phyloP scores from a whole-genome alignment of 1,140 invertebrate genomes.

The Adoxophyes honmai region DNA sequence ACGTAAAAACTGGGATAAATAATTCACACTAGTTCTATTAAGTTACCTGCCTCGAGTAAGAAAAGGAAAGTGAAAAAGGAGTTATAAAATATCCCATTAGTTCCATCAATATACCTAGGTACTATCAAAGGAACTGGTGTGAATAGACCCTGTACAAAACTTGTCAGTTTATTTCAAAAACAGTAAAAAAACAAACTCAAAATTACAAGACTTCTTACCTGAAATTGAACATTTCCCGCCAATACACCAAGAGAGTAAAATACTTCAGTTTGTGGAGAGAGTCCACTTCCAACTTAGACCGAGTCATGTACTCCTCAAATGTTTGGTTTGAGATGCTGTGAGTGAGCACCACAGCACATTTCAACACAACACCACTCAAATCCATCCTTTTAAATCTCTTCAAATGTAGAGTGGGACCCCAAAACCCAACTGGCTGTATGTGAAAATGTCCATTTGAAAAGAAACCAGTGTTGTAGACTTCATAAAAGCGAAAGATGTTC shows the following conservation, averaged over 20 bases:
- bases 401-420: constrained; percentile 33
- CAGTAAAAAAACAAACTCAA: too few species aligned
- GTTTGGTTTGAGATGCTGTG: constrained; percentile 71
- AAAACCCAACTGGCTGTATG: constrained; percentile 34
- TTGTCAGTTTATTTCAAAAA: too few species aligned
- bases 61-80: too few species aligned
- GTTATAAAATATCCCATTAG: too few species aligned
- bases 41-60: too few species aligned
- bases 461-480: constrained; percentile 47
- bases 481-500: constrained; percentile 33
- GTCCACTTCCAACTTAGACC: constrained; percentile 75
- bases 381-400: constrained; percentile 26
- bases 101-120: too few species aligned
- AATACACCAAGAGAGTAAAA: constrained; percentile 73
- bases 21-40: too few species aligned
- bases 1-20: too few species aligned
- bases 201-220: constrained; percentile 59
- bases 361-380: constrained; percentile 52
- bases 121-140: too few species aligned
- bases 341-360: constrained; percentile 62
- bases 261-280: constrained; percentile 81
- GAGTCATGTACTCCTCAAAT: constrained; percentile 77
- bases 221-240: constrained; percentile 81
- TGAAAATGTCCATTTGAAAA: constrained; percentile 36
- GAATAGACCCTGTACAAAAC: too few species aligned